Conservation (phyloP, 2,797 vertebrate species). For the Gymnoscopelus microlampas region DNA sequence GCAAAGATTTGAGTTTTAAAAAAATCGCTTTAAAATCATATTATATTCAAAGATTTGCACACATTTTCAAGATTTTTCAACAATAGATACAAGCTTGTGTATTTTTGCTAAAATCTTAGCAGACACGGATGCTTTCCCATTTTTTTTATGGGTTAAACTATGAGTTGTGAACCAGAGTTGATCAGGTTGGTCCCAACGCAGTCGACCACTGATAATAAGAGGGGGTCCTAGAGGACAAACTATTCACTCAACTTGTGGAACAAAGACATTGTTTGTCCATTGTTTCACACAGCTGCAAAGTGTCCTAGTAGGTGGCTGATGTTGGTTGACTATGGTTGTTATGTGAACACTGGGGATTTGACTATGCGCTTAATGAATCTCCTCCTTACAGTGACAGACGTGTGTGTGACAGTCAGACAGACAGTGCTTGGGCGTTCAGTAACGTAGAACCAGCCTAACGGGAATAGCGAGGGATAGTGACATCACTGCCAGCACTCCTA, state of each 20-base stretch:
- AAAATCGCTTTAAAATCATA: too few relatives aligned
- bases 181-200: too few relatives aligned
- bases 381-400: conserved; percentile 7
- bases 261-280: too few relatives aligned
- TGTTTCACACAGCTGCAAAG: neutral
- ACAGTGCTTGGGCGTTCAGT: conserved; percentile 12
- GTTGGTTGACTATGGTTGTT: neutral
- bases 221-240: neutral
- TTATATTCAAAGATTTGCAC: too few relatives aligned
- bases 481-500: conserved; percentile 17
- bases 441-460: conserved; percentile 57
- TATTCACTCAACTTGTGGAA: neutral
- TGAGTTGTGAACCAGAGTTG: too few relatives aligned
- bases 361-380: conserved; percentile 8
- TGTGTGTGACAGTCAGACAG: neutral
- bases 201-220: too few relatives aligned
- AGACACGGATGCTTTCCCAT: too few relatives aligned
- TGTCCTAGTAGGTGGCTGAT: conserved; percentile 12
- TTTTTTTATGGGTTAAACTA: too few relatives aligned
- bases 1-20: too few relatives aligned
- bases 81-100: too few relatives aligned
- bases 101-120: too few relatives aligned
- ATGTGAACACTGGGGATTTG: neutral
- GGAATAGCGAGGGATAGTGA: conserved; percentile 38
- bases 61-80: too few relatives aligned